These are phyloP conservation scores for Epinotia brunnichana DNA, from an alignment of 2,888 invertebrate genomes.

Conservation along the genomic window DNA sequence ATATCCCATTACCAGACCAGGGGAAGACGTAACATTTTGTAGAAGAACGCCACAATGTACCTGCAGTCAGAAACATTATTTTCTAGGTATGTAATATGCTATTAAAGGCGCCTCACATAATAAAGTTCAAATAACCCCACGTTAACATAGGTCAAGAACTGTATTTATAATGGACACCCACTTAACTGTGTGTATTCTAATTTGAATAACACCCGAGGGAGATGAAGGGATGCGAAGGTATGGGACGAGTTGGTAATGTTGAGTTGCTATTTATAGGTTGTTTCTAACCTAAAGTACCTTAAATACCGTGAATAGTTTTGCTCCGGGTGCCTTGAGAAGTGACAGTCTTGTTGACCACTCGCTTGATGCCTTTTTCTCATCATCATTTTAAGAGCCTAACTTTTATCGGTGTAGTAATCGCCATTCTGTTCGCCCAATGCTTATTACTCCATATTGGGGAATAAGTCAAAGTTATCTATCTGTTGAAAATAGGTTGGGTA, in stretches of 20 bases:
- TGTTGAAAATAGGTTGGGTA: too few species aligned
- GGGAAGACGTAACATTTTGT: too few species aligned
- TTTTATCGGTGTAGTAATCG: too few species aligned
- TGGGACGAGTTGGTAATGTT: conserved; percentile 3
- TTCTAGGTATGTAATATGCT: not conserved
- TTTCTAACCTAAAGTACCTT: not conserved
- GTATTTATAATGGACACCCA: conserved; percentile 16
- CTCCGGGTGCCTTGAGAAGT: not conserved
- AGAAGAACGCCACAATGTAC: not conserved
- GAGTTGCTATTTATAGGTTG: not conserved
- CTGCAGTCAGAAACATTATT: not conserved
- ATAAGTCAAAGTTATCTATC: too few species aligned
- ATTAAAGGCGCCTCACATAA: not conserved
- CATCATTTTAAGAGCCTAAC: too few species aligned
- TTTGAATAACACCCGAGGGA: conserved; percentile 7
- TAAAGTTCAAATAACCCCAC: not conserved
- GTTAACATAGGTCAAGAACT: conserved; percentile 6
- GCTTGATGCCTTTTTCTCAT: too few species aligned
- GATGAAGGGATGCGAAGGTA: conserved; percentile 10
- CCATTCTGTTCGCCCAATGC: too few species aligned
- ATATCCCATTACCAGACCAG: too few species aligned
- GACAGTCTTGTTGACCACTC: too few species aligned
- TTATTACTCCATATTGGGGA: too few species aligned
- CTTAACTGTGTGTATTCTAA: conserved; percentile 7
- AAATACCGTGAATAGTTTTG: not conserved